Percentiles rank a stretch among this genome's conserved stretches.
phyloP scores from a whole-genome alignment of 2,888 invertebrate species.

The Zele albiditarsus region DNA sequence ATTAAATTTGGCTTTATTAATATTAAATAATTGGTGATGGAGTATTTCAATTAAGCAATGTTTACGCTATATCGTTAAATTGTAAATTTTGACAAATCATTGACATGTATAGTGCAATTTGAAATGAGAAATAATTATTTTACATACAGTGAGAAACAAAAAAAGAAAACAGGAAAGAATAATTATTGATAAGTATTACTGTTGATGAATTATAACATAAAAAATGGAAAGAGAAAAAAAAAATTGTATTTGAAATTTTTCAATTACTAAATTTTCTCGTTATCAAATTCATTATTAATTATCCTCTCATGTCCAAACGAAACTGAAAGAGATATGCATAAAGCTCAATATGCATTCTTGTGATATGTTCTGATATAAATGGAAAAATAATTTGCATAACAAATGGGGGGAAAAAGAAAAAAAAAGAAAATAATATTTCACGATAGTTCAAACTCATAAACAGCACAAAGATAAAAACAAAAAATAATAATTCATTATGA shows the following conservation, averaged over 20 bases:
- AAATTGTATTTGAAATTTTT: not conserved
- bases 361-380: not conserved
- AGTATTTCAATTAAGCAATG: not conserved
- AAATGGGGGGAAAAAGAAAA: not conserved
- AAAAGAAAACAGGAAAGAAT: no score
- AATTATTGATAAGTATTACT: not conserved
- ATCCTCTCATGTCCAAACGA: not conserved
- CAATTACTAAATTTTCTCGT: not conserved
- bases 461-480: not conserved
- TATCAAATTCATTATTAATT: not conserved
- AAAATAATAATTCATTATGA: not conserved
- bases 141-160: not conserved
- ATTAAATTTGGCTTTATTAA: not conserved
- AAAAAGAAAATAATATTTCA: not conserved
- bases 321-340: not conserved
- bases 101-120: not conserved
- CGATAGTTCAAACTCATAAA: not conserved
- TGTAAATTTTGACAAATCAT: not conserved
- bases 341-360: not conserved
- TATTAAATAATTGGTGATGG: not conserved
- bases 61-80: not conserved
- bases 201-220: no score
- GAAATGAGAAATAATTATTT: not conserved
- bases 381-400: not conserved
- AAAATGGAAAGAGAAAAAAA: not conserved